Conservation (phyloP, 2,797 vertebrate genomes). For the Peromyscus attwateri region DNA sequence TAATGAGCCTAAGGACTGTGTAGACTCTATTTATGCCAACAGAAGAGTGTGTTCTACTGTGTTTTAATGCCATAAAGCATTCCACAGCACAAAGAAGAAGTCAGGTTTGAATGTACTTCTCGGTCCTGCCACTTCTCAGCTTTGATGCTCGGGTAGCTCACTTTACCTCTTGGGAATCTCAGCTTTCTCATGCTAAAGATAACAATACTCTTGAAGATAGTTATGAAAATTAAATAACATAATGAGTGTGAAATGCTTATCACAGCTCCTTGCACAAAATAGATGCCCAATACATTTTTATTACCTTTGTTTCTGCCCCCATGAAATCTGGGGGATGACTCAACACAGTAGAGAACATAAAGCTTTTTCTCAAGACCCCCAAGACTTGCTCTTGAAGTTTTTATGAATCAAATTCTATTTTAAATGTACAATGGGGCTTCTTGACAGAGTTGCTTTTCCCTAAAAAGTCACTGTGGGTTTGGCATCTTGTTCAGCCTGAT, state of each 20-base stretch:
- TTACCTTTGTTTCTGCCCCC: background rate
- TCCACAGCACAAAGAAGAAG: background rate
- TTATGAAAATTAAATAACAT: conserved; percentile 57
- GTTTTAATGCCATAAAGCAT: conserved; percentile 13
- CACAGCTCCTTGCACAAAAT: conserved; percentile 28
- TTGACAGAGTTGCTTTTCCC: conserved; percentile 50
- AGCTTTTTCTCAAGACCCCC: conserved; percentile 42
- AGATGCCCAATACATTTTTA: conserved; percentile 14
- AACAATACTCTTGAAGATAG: background rate
- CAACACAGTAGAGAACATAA: background rate
- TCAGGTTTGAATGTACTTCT: background rate
- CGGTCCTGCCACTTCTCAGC: background rate
- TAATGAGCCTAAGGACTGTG: background rate
- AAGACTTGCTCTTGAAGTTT: conserved; percentile 44
- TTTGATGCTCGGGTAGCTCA: background rate
- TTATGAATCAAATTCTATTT: conserved; percentile 58
- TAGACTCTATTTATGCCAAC: background rate
- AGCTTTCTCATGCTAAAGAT: conserved; percentile 7
- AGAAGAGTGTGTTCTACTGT: background rate
- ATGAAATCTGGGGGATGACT: background rate
- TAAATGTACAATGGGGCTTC: conserved; percentile 47
- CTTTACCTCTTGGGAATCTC: conserved; percentile 21
- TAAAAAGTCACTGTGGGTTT: conserved; percentile 61
- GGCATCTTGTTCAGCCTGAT: conserved; percentile 48
- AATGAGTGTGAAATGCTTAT: conserved; percentile 33